Conservation (phyloP, 2,888 invertebrate genomes). For the Asteroscopus sphinx region DNA sequence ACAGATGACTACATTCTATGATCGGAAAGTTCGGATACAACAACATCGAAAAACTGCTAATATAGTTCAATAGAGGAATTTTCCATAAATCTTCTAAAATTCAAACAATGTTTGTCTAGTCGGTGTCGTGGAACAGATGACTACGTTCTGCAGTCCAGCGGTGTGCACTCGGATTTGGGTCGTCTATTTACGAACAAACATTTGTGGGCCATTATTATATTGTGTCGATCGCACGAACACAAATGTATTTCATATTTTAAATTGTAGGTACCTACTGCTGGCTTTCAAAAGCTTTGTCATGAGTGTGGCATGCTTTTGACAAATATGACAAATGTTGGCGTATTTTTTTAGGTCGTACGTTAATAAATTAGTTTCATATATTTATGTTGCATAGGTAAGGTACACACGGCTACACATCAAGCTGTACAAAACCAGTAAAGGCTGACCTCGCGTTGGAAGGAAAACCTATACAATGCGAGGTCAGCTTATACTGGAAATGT, state of each 20-base stretch:
- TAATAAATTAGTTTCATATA: constrained; percentile 5
- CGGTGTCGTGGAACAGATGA: constrained; percentile 39
- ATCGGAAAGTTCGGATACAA: no score
- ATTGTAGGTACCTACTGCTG: no score
- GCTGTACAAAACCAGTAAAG: no score
- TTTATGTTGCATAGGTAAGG: no score
- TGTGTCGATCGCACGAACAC: constrained; percentile 47
- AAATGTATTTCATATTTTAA: constrained; percentile 42
- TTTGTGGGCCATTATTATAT: constrained; percentile 58
- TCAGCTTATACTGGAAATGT: no score
- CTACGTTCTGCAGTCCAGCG: constrained; percentile 58
- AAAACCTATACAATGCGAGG: no score
- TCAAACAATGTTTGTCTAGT: constrained; percentile 33
- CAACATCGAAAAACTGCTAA: no score
- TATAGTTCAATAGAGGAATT: no score
- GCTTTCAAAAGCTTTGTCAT: constrained; percentile 21
- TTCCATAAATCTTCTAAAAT: neutral
- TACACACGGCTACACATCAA: no score
- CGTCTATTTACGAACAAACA: constrained; percentile 60
- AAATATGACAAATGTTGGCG: constrained; percentile 13
- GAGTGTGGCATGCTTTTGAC: constrained; percentile 4
- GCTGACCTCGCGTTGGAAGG: no score
- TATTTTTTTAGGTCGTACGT: constrained; percentile 12
- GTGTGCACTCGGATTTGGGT: constrained; percentile 55
- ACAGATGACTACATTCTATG: constrained; percentile 52